Percentiles rank a stretch among this genome's conserved stretches.
Evolutionary conservation across 2,888 invertebrate genomes (phyloP).

Genomic region (Eupithecia dodoneata): DNA sequence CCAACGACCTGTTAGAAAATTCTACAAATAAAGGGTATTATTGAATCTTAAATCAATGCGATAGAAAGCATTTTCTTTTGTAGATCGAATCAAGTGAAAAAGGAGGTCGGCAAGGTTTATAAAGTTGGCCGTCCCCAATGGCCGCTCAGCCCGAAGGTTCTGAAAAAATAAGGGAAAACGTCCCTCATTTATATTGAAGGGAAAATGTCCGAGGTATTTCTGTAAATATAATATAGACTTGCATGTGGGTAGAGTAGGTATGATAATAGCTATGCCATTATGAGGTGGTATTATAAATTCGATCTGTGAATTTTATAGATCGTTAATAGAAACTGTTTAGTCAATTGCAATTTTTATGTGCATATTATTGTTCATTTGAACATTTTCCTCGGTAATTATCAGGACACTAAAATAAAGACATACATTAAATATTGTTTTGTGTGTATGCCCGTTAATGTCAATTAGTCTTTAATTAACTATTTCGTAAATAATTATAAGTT

Average conservation of each 20-base stretch:
- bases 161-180: slow-evolving; percentile 70
- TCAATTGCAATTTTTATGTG: not conserved
- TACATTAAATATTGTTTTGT: not conserved
- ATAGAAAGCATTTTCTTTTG: slow-evolving; percentile 18
- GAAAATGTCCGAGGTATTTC: slow-evolving; percentile 55
- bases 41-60: not conserved
- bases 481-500: not conserved
- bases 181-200: slow-evolving; percentile 77
- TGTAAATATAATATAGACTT: slow-evolving; percentile 16
- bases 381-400: not conserved
- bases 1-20: not conserved
- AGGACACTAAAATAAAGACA: slow-evolving; percentile 15
- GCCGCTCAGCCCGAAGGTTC: slow-evolving; percentile 72
- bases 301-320: not conserved
- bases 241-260: slow-evolving; percentile 22
- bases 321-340: not conserved
- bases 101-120: slow-evolving; percentile 53
- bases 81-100: slow-evolving; percentile 35
- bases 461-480: too few relatives aligned
- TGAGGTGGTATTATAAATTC: not conserved
- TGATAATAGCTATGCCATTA: not conserved
- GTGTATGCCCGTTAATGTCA: too few relatives aligned
- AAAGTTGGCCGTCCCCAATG: slow-evolving; percentile 70
- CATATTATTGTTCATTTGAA: not conserved
- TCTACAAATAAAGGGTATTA: not conserved